Evolutionary conservation across 2,113 vertebrate species (phyloP).

Genomic region (Grammomys surdaster): DNA sequence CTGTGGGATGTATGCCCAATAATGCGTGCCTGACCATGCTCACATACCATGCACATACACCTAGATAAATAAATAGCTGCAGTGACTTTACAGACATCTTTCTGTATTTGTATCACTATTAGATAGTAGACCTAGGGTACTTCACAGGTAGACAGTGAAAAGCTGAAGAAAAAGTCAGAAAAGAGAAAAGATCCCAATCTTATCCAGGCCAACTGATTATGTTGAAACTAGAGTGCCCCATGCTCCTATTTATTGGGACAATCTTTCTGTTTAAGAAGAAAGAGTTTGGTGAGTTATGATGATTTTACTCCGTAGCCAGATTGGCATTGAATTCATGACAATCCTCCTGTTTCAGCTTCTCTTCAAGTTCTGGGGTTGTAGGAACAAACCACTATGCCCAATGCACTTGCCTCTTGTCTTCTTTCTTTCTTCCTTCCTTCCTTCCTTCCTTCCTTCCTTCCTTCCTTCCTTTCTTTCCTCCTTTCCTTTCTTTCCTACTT

Average conservation of each 20-base stretch:
- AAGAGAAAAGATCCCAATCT: background rate
- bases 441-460: too few species aligned
- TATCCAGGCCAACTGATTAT: rapidly evolving
- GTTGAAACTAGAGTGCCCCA: background rate
- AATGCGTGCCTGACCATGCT: background rate
- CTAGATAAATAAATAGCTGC: background rate
- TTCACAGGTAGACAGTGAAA: background rate
- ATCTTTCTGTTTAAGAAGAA: background rate
- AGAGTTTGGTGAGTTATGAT: background rate
- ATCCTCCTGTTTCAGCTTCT: background rate
- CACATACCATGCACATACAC: background rate
- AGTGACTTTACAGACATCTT: background rate
- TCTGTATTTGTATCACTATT: background rate
- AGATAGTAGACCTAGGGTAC: background rate
- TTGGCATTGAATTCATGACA: background rate
- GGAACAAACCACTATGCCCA: background rate
- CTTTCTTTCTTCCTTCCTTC: rapidly evolving
- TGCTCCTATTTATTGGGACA: background rate
- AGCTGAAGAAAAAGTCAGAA: background rate
- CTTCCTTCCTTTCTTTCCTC: too few species aligned
- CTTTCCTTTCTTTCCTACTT: too few species aligned
- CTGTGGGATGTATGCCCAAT: background rate
- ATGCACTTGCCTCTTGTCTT: background rate
- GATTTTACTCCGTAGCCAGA: background rate
- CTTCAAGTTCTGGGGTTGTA: background rate